A percentile compares a stretch with the other conserved stretches of the same genome.
Evolutionary conservation across 2,888 invertebrate species (phyloP).

Genomic region (Punctoribates punctum): DNA sequence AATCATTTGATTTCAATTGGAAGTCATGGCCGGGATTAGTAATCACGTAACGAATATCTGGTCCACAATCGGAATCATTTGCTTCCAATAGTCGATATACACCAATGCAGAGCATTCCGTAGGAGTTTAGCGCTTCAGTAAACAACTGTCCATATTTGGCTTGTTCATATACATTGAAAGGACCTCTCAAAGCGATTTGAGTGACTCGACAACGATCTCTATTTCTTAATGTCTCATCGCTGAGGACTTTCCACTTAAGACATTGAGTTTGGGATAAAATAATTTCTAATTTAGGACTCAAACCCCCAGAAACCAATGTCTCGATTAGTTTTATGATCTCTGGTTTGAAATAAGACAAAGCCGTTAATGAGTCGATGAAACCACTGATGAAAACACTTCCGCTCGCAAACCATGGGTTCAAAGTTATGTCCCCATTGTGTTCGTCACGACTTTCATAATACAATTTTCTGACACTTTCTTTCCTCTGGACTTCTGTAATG

Average conservation of each 20-base stretch:
- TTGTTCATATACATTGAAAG: slow-evolving; percentile 90
- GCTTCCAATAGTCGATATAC: slow-evolving; percentile 86
- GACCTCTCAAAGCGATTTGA: slow-evolving; percentile 93
- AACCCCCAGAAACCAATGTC: slow-evolving; percentile 97
- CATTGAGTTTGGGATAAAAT: slow-evolving; percentile 99
- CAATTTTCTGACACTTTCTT: slow-evolving; percentile 83
- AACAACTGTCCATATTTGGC: slow-evolving; percentile 97
- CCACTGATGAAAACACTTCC: slow-evolving; percentile 99
- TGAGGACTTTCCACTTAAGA: slow-evolving; percentile 93
- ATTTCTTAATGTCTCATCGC: slow-evolving; percentile 92
- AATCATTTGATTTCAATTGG: slow-evolving; percentile 91
- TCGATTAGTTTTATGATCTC: slow-evolving; percentile 98
- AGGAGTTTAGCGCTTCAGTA: slow-evolving; percentile 88
- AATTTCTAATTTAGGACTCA: slow-evolving; percentile 96
- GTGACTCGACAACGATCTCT: slow-evolving; percentile 96
- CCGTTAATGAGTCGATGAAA: slow-evolving; percentile 99
- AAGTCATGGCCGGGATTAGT: slow-evolving; percentile 99
- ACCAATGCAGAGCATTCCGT: slow-evolving; percentile 98
- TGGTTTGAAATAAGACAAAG: slow-evolving; percentile 99
- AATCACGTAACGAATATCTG: slow-evolving; percentile 97
- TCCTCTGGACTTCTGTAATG: slow-evolving; percentile 91
- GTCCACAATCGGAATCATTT: slow-evolving; percentile 87
- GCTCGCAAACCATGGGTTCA: slow-evolving; percentile 95
- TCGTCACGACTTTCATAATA: slow-evolving; percentile 92
- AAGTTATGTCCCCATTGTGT: slow-evolving; percentile 98